These are phyloP conservation scores for Gambusia yucatana DNA, from an alignment of 2,797 vertebrate species.

Conservation along the genomic window DNA sequence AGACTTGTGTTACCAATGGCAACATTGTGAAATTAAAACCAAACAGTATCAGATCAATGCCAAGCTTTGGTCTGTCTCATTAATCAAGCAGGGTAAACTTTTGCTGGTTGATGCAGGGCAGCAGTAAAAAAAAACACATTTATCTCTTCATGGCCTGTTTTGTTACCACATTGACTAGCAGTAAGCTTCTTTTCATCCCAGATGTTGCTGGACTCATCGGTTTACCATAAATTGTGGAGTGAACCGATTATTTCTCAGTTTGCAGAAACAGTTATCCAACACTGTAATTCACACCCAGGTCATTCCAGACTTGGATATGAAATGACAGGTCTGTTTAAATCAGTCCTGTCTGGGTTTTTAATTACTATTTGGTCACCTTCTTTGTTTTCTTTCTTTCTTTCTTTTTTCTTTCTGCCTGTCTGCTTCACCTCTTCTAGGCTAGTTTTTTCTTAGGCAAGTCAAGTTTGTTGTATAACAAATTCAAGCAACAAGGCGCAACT, in stretches of 20 bases:
- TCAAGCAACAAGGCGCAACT: background rate
- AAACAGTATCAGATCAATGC: conserved; percentile 20
- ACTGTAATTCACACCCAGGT: no score
- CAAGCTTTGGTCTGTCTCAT: background rate
- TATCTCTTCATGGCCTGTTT: background rate
- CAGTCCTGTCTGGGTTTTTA: conserved; percentile 28
- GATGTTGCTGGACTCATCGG: background rate
- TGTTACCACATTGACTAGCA: background rate
- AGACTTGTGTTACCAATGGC: conserved; percentile 57
- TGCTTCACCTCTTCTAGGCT: background rate
- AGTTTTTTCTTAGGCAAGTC: background rate
- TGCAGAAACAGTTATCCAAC: background rate
- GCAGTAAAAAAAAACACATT: background rate
- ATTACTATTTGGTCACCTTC: conserved; percentile 21
- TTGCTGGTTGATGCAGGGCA: background rate
- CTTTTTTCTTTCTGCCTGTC: conserved; percentile 22
- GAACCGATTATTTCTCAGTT: background rate
- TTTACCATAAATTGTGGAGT: background rate
- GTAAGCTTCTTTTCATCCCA: background rate
- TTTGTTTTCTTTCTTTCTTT: conserved; percentile 8
- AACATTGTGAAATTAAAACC: conserved; percentile 54
- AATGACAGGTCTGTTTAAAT: conserved; percentile 14
- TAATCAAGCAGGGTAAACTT: background rate
- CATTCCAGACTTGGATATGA: no score
- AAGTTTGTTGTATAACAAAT: background rate